Percentiles rank a stretch among this genome's conserved stretches.
Conservation (phyloP, 2,113 vertebrate species). For the Anoura caudifer region DNA sequence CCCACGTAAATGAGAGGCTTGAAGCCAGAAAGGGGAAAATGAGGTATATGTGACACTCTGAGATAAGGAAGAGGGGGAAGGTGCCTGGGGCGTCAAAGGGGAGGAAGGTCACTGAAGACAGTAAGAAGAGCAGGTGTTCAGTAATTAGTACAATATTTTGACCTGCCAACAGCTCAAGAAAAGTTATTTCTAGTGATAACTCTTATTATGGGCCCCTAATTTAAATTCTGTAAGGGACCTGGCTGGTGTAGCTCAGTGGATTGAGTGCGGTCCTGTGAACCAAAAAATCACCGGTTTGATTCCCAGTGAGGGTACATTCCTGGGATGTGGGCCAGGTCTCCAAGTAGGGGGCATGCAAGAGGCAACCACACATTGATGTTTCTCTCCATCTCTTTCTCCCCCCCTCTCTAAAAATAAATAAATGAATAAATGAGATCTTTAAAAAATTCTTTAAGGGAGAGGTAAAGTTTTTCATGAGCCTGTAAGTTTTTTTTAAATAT, state of each 20-base stretch:
- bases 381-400: too few species aligned
- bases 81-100: neutral
- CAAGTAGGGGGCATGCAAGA: too few species aligned
- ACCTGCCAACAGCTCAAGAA: neutral
- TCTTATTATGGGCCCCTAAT: neutral
- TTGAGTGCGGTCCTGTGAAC: too few species aligned
- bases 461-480: neutral
- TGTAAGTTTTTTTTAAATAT: neutral
- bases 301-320: too few species aligned
- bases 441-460: neutral
- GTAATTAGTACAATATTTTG: neutral
- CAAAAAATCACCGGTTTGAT: too few species aligned
- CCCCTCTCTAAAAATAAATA: too few species aligned
- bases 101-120: neutral
- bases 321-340: too few species aligned
- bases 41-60: neutral
- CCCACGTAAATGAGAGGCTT: neutral
- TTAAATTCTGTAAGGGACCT: neutral
- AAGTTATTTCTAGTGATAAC: neutral
- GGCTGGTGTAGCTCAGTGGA: too few species aligned
- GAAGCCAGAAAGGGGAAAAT: neutral
- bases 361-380: too few species aligned
- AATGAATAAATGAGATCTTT: too few species aligned
- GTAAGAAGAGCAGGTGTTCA: neutral
- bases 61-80: neutral